Base-by-base conservation (phyloP, 1,140 invertebrate species). In the Diprion similis region DNA sequence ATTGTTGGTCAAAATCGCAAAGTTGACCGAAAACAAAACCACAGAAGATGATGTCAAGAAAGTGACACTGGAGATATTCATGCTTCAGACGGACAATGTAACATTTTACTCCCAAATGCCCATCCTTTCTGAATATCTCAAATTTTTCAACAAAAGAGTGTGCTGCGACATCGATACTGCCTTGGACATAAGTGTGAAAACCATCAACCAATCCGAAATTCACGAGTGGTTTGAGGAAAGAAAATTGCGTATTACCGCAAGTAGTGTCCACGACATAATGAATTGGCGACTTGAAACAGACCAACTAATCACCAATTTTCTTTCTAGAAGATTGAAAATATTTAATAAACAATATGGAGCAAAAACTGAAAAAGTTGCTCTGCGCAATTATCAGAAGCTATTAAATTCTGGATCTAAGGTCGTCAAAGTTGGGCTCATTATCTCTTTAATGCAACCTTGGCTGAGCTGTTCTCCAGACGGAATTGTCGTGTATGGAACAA, bases 171-270 rank as follows among this genome's bases (percentile, higher is more conserved):
- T 74, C 17, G 46, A 71, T 74, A 68, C 17, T 46, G 69, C 68
- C 19, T 71, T 74, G 47, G 45, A 13, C 59, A 68, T 73, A 69
- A 74, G 68, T 65, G 45, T 71, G 45, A 66, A 64, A 66, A 74
- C 73, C 10, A 71, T 74, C 19, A 45, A 71, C 64, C 73, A 74
- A 47, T 66, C 73, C 37, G 15, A 74, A 66, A 74, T 59, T 46
- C 46, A 13, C n/a, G 73, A 74, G 59, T 74, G 73, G 70, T 74
- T 66, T 71, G 11, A 74, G 19, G 73, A 74, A 71, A 37, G 73
- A 68, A 74, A 74, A 45, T 24, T 74, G 19, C 73, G 73, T 66
- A 74, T 74, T 24, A 71, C 73, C 51, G 73, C 73, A 46, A 74
- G 73, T 59, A 74, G 48, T 74, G 65, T 68, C 3, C 45, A 74